Percentiles rank a stretch among this genome's conserved stretches.
Evolutionary conservation across 2,113 vertebrate genomes (phyloP).

Genomic region (Sinocyclocheilus anophthalmus): DNA sequence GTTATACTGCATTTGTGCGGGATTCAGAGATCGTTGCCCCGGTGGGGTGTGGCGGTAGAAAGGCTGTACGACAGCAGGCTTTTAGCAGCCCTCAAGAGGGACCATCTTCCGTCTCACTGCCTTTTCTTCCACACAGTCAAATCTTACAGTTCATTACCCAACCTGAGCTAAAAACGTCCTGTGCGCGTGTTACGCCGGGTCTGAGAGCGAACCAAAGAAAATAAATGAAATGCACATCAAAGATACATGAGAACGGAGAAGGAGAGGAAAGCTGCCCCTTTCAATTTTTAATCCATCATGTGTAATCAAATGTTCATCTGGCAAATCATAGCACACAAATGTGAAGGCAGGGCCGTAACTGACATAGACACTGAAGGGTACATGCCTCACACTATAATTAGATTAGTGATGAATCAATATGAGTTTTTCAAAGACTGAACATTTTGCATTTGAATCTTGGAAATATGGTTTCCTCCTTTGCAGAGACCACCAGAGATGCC

Average conservation of each 20-base stretch:
- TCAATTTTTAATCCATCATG: conserved; percentile 28
- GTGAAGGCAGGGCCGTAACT: neutral
- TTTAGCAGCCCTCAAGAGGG: conserved; percentile 63
- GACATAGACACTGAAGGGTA: neutral
- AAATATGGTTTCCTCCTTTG: neutral
- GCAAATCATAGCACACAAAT: neutral
- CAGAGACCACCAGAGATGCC: neutral
- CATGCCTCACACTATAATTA: neutral
- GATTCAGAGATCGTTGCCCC: neutral
- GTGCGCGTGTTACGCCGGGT: conserved; percentile 26
- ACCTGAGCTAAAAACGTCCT: conserved; percentile 46
- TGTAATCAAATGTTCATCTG: conserved; percentile 8
- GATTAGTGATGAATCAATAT: neutral
- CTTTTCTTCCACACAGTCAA: conserved; percentile 59
- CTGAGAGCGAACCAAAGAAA: conserved; percentile 41
- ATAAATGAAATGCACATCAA: conserved; percentile 58
- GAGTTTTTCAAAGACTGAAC: neutral
- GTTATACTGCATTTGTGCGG: neutral
- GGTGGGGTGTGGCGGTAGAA: conserved; percentile 10
- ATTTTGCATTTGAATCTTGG: neutral
- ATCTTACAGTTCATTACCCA: conserved; percentile 62
- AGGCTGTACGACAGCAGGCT: conserved; percentile 52
- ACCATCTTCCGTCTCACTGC: conserved; percentile 59
- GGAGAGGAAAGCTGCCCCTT: neutral
- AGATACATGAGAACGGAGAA: conserved; percentile 55